Conservation (phyloP, 2,888 invertebrate genomes). For the Boloria selene region DNA sequence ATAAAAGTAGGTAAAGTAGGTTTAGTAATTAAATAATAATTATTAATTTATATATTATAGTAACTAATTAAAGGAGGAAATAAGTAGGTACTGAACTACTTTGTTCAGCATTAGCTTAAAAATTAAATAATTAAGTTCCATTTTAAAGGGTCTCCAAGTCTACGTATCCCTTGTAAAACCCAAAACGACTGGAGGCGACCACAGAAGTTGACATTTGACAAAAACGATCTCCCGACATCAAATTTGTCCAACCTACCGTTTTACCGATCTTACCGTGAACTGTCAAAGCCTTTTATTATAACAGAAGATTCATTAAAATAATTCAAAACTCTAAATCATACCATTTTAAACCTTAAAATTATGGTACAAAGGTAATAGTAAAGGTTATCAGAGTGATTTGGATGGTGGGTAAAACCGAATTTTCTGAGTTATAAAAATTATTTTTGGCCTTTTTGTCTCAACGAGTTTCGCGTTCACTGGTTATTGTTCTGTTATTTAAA, state of each 20-base stretch:
- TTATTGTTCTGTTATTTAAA: slow-evolving; percentile 36
- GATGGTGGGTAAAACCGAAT: slow-evolving; percentile 70
- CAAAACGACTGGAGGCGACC: slow-evolving; percentile 62
- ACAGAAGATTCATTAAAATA: slow-evolving; percentile 45
- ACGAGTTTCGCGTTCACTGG: slow-evolving; percentile 45
- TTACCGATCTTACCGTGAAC: slow-evolving; percentile 76
- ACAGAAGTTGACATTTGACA: slow-evolving; percentile 81
- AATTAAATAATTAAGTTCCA: too few species aligned
- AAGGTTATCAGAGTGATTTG: slow-evolving; percentile 47
- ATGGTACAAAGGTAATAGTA: slow-evolving; percentile 22
- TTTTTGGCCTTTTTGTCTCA: slow-evolving; percentile 51
- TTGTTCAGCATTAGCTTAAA: neutral
- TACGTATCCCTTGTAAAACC: slow-evolving; percentile 46
- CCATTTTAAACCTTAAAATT: slow-evolving; percentile 43
- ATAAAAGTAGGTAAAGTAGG: too few species aligned
- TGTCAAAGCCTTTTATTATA: slow-evolving; percentile 72
- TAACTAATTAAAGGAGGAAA: too few species aligned
- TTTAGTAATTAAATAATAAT: too few species aligned
- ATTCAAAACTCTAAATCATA: neutral
- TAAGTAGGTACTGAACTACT: too few species aligned
- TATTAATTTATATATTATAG: too few species aligned
- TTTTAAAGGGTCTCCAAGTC: slow-evolving; percentile 18
- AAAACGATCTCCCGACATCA: slow-evolving; percentile 73
- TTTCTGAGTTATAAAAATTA: slow-evolving; percentile 73
- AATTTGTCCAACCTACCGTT: slow-evolving; percentile 79